phyloP scores from a whole-genome alignment of 2,797 vertebrate genomes.

The Pseudomugil gertrudae region DNA sequence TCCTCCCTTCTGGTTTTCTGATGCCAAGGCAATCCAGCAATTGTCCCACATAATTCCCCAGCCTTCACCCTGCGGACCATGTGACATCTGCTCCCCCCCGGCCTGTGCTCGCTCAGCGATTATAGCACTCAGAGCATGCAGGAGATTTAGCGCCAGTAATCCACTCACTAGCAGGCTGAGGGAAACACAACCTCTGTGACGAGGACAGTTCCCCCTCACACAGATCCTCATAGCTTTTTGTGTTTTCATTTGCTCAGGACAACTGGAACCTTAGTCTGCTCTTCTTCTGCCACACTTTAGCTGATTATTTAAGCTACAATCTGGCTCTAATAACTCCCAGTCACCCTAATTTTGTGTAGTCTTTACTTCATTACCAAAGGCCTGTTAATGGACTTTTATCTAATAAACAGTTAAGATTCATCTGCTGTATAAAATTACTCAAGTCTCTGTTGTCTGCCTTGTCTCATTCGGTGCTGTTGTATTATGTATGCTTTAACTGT shows the following conservation, averaged over 20 bases:
- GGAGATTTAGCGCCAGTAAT: slow-evolving; percentile 85
- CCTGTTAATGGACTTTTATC: neutral
- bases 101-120: slow-evolving; percentile 77
- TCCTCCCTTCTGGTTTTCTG: slow-evolving; percentile 48
- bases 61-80: slow-evolving; percentile 79
- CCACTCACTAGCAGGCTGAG: slow-evolving; percentile 74
- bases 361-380: neutral
- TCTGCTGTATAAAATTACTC: neutral
- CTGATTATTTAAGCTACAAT: neutral
- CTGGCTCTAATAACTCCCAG: neutral
- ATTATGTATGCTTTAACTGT: neutral
- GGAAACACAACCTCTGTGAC: slow-evolving; percentile 66
- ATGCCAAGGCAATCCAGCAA: slow-evolving; percentile 73
- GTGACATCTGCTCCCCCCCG: slow-evolving; percentile 83
- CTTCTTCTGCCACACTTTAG: neutral
- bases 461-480: neutral
- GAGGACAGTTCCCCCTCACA: slow-evolving; percentile 26
- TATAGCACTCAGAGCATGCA: slow-evolving; percentile 82
- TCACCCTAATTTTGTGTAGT: neutral
- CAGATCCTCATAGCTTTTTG: slow-evolving; percentile 38
- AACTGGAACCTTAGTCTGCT: slow-evolving; percentile 16
- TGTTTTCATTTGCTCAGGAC: slow-evolving; percentile 39
- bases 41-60: slow-evolving; percentile 81
- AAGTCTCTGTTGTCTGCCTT: neutral
- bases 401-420: neutral